Evolutionary conservation across 1,140 invertebrate genomes (phyloP).

Genomic region (Periplaneta americana): DNA sequence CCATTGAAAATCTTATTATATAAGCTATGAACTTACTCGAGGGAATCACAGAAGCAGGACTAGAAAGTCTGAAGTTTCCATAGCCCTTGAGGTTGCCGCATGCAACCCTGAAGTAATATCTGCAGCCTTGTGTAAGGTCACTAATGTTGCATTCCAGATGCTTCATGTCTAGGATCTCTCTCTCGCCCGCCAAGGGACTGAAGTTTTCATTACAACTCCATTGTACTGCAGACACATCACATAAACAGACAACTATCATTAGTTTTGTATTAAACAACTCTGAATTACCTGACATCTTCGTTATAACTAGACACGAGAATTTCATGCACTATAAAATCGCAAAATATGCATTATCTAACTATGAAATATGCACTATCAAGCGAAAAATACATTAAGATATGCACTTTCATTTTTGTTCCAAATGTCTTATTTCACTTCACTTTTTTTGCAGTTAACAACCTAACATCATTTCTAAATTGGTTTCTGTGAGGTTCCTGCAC

Average conservation of each 20-base stretch:
- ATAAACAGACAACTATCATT: neutral
- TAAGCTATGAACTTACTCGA: slow-evolving; percentile 83
- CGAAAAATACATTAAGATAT: no score
- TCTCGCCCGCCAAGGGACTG: slow-evolving; percentile 64
- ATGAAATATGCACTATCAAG: no score
- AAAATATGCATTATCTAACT: no score
- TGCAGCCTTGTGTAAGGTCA: slow-evolving; percentile 67
- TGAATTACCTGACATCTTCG: no score
- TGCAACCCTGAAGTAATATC: slow-evolving; percentile 81
- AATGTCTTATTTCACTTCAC: no score
- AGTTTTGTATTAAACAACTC: neutral
- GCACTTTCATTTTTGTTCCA: no score
- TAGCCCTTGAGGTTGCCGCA: slow-evolving; percentile 89
- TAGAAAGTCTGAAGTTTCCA: slow-evolving; percentile 66
- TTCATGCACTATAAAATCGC: no score
- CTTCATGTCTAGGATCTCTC: slow-evolving; percentile 59
- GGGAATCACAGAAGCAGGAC: slow-evolving; percentile 76
- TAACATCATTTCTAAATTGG: no score
- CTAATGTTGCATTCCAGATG: slow-evolving; percentile 47
- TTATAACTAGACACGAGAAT: no score
- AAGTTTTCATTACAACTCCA: slow-evolving; percentile 80
- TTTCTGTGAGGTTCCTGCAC: no score
- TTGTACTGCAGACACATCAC: slow-evolving; percentile 52
- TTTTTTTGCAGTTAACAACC: no score
- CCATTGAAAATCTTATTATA: no score